These are phyloP conservation scores for Eulithis testata DNA, from an alignment of 2,888 invertebrate genomes.

Conservation along the genomic window DNA sequence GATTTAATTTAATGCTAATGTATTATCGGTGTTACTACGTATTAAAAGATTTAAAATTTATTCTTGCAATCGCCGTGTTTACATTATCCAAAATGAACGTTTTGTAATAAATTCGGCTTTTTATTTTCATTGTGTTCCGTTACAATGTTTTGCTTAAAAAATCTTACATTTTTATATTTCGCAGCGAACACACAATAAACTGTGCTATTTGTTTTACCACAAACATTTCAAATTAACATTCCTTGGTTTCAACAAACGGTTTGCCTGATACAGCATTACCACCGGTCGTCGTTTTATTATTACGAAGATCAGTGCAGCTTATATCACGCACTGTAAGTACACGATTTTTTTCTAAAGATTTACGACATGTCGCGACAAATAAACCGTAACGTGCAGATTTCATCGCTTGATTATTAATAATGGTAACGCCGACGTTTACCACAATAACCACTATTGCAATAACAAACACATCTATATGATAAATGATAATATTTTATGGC, in stretches of 20 bases:
- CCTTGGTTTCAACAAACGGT: slow-evolving; percentile 5
- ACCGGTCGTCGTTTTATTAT: neutral
- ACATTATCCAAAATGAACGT: slow-evolving; percentile 24
- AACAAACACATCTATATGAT: slow-evolving; percentile 79
- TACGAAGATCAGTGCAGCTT: slow-evolving; percentile 30
- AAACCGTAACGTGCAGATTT: slow-evolving; percentile 71
- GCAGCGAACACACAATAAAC: slow-evolving; percentile 2
- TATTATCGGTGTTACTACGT: slow-evolving; percentile 27
- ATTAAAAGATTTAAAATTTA: slow-evolving; percentile 32
- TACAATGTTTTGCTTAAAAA: slow-evolving; percentile 13
- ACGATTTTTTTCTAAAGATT: slow-evolving; percentile 48
- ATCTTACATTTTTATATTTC: slow-evolving; percentile 14
- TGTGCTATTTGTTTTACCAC: neutral
- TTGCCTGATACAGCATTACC: neutral
- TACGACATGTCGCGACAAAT: slow-evolving; percentile 57
- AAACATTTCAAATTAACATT: slow-evolving; percentile 9
- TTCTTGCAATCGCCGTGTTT: slow-evolving; percentile 31
- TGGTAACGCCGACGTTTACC: slow-evolving; percentile 79
- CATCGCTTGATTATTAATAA: slow-evolving; percentile 72
- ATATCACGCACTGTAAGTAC: slow-evolving; percentile 52
- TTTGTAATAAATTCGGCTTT: slow-evolving; percentile 27
- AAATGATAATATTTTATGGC: slow-evolving; percentile 82
- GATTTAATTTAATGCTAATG: slow-evolving; percentile 42
- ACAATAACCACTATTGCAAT: slow-evolving; percentile 75
- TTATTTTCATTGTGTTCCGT: slow-evolving; percentile 26